Base-by-base conservation (phyloP, 1,140 invertebrate genomes). In the Hycleus cichorii region DNA sequence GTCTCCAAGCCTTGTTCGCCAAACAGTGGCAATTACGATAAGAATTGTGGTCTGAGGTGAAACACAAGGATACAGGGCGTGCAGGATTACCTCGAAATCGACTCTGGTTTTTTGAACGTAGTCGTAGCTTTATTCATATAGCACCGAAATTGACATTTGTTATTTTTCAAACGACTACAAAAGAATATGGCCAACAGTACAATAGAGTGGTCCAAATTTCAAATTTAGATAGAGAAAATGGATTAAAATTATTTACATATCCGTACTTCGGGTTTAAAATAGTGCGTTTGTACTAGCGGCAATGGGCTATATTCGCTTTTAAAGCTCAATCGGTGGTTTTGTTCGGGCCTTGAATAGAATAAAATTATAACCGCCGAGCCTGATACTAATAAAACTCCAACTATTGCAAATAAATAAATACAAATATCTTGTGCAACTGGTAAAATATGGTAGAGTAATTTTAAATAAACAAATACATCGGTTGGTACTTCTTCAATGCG, bases 351-450 rank as follows among this genome's bases (percentile, higher is more conserved):
- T 40, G 55, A n/a, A 11, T 47, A 50, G 6, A 57, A 56, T 7
- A 65, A 46, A 2, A 53, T 26, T 6, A 58, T 32, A n/a, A 77
- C 39, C 0, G 75, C 64, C 0, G 74, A 71, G 10, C 64, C 59
- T 26, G 72, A 70, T 24, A 77, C 62, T 27, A 77, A 61, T 4
- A 72, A 70, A 2, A 74, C 46, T 4, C 77, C 76, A 42, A 67
- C 62, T 5, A 76, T 51, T 2, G 67, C 57, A 40, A 77, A 63
- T n/a, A 71, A 32, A 56, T 75, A 69, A 9, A 71, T 71, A 2
- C 72, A 11, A n/a, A 71, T 53, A 40, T 64, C 60, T 60, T 78
- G 71, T 39, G 68, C 39, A 38, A 74, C 46, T 2, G 75, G 77
- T 32, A 69, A 62, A 9, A 72, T 59, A 26, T 68, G 69, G 42